phyloP scores from a whole-genome alignment of 2,113 vertebrate species.

The Hyperoodon ampullatus region DNA sequence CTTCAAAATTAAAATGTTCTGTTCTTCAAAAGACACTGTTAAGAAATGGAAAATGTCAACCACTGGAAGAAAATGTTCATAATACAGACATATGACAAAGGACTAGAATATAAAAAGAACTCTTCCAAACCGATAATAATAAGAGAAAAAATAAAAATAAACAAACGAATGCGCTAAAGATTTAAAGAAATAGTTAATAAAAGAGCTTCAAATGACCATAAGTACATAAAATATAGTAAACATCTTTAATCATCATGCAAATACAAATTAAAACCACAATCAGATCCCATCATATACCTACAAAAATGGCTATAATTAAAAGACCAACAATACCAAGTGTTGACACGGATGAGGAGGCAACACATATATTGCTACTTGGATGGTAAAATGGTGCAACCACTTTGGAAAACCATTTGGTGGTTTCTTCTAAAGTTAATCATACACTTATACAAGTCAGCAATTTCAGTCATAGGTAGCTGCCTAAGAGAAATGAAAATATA shows the following conservation, averaged over 20 bases:
- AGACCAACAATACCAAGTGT: neutral
- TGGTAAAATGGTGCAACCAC: neutral
- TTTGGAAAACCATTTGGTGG: neutral
- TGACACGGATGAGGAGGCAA: neutral
- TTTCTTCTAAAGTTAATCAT: neutral
- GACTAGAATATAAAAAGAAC: neutral
- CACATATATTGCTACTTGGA: neutral
- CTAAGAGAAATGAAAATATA: neutral
- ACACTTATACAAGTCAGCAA: neutral
- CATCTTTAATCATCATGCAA: neutral
- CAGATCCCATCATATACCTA: neutral
- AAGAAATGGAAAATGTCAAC: neutral
- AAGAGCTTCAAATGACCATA: neutral
- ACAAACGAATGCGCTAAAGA: neutral
- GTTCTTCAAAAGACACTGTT: neutral
- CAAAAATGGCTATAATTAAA: neutral
- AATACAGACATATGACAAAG: neutral
- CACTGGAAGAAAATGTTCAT: neutral
- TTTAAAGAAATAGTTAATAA: conserved; percentile 15
- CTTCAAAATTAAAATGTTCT: neutral
- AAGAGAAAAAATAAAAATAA: neutral
- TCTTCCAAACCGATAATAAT: neutral
- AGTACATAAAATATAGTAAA: neutral
- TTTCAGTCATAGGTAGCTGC: neutral
- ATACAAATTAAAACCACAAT: neutral